Percentiles rank a stretch among this genome's conserved stretches.
These are phyloP conservation scores for Oxyura jamaicensis DNA, from an alignment of 2,113 vertebrate species.

Conservation along the genomic window DNA sequence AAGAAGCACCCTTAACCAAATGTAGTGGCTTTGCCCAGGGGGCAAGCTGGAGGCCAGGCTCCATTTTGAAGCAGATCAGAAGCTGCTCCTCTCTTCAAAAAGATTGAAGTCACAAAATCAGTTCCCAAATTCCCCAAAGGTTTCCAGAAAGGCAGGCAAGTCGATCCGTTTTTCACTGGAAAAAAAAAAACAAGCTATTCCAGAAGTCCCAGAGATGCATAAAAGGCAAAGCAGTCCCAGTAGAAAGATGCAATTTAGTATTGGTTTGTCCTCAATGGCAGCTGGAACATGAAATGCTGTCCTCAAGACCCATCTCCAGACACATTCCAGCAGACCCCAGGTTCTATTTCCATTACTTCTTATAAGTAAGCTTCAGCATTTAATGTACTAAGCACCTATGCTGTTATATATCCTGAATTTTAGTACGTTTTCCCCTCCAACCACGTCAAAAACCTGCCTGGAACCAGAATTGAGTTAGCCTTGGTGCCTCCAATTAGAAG, in stretches of 20 bases:
- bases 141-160: background rate
- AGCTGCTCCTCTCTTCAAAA: background rate
- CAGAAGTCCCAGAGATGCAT: background rate
- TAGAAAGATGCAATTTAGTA: background rate
- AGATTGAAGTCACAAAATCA: background rate
- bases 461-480: background rate
- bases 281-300: background rate
- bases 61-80: background rate
- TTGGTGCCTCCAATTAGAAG: background rate
- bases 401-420: fast-evolving
- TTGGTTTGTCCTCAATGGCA: background rate
- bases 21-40: background rate
- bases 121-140: background rate
- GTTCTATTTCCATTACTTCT: background rate
- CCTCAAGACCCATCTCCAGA: background rate
- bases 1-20: background rate
- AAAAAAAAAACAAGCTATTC: background rate
- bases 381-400: background rate
- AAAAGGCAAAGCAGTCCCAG: background rate
- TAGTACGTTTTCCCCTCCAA: background rate
- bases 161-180: background rate
- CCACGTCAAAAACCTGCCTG: background rate
- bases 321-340: fast-evolving
- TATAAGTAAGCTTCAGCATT: background rate
- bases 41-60: background rate